Base-by-base conservation (phyloP, 2,113 vertebrate genomes). In the Bostrychus sinensis region DNA sequence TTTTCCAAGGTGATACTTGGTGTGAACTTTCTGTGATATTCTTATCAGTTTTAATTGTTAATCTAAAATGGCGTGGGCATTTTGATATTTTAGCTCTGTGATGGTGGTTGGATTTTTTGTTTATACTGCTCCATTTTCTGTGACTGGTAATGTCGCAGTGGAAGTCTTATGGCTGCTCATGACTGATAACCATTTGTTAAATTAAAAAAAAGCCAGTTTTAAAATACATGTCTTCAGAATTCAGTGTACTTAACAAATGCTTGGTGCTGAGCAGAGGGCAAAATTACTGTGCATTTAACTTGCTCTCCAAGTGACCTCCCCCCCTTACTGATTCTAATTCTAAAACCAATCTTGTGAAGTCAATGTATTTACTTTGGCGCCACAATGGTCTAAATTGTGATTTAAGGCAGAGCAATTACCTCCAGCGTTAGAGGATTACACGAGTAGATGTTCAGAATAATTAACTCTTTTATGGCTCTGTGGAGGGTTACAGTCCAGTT, bases 381-480 rank as follows among this genome's bases (percentile, higher is more conserved):
- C 11, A 51, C 57, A 61, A 11, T 28, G 39, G 46, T 23, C 19
- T 34, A 41, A 11, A 19, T 60, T 12, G 9, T 7, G 17, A 13
- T 1, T 28, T 20, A 64, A 58, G n/a, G 1, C 58, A 39, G 14
- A 26, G 30, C 53, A 63, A 69, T 76, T 69, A 63, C 39, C 53
- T 45, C 1, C 23, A 42, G 55, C 55, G 70, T 78, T 59, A 55
- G 39, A 62, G 55, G 43, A 66, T 85, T 62, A 60, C 53, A 62
- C 37, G 30, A 51, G 64, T 38, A 59, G 12, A 28, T 46, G 50
- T 38, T 64, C 26, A 41, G 23, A 38, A 53, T 53, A 77, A 74
- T 80, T 75, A 70, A 54, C 58, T 39, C 28, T 54, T 84, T 78
- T 77, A 75, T 70, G 42, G 51, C 11, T 25, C 37, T 43, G 14